A percentile compares a stretch with the other conserved stretches of the same genome.
These are phyloP conservation scores for Sylvia borin DNA, from an alignment of 2,797 vertebrate species.

Conservation along the genomic window DNA sequence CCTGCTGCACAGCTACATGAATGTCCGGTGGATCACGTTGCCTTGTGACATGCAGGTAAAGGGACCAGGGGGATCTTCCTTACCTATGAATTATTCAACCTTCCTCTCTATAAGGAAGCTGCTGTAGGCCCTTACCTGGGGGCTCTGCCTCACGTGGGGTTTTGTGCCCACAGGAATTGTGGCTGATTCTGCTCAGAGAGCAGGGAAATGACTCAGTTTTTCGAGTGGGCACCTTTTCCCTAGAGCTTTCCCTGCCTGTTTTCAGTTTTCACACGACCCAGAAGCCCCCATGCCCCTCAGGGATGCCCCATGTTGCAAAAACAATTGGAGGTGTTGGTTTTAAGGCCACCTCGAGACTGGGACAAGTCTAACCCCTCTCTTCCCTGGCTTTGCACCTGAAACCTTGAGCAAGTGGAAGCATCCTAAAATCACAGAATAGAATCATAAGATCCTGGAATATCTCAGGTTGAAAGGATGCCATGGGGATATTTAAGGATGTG, in stretches of 20 bases:
- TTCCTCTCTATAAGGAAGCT: not conserved
- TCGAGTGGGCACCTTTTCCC: not conserved
- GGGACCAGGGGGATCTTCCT: not conserved
- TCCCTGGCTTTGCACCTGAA: not conserved
- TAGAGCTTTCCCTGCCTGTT: rapidly evolving
- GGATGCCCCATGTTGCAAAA: rapidly evolving
- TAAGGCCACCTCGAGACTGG: not conserved
- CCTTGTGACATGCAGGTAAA: slow-evolving; percentile 88
- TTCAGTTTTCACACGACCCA: not conserved
- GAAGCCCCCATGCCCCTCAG: not conserved
- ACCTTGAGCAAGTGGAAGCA: not conserved
- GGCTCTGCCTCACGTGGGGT: not conserved
- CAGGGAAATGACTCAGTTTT: not conserved
- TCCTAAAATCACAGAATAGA: not conserved
- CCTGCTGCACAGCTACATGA: slow-evolving; percentile 94
- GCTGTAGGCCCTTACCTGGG: rapidly evolving
- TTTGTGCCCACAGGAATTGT: not conserved
- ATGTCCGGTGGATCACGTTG: slow-evolving; percentile 88
- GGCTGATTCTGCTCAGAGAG: not conserved
- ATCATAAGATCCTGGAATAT: too few species aligned
- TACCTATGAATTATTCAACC: not conserved
- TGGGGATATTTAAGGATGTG: rapidly evolving
- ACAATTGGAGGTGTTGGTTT: not conserved
- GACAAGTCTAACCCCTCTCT: too few species aligned
- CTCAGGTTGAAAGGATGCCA: not conserved